A percentile compares a stretch with the other conserved stretches of the same genome.
phyloP scores from a whole-genome alignment of 1,140 invertebrate genomes.

The Pemphigus obesinymphae region DNA sequence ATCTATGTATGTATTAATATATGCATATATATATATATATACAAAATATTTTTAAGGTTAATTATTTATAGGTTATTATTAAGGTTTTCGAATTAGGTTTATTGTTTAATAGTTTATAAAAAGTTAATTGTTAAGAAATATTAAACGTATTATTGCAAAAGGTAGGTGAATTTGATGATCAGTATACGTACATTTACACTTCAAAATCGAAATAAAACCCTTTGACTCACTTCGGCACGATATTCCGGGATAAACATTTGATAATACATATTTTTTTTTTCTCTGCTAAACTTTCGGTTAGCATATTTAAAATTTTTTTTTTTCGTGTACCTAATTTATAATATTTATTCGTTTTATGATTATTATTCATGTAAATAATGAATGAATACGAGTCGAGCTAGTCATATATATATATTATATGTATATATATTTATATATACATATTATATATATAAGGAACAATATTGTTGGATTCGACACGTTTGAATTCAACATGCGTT shows the following conservation, averaged over 20 bases:
- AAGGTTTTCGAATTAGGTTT: neutral
- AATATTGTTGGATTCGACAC: too few relatives aligned
- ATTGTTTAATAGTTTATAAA: neutral
- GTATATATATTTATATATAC: neutral
- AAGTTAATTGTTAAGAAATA: neutral
- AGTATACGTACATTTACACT: neutral
- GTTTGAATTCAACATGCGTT: neutral
- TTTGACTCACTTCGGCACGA: conserved; percentile 4
- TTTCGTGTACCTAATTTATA: neutral
- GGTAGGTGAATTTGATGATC: conserved; percentile 4
- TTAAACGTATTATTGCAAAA: neutral
- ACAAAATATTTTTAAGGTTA: neutral
- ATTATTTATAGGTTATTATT: neutral
- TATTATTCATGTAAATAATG: conserved; percentile 16
- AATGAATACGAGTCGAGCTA: conserved; percentile 35
- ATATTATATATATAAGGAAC: too few relatives aligned
- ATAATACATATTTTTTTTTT: neutral
- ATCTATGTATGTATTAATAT: neutral
- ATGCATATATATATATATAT: neutral
- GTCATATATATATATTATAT: conserved; percentile 8
- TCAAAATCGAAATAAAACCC: neutral
- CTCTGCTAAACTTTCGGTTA: neutral
- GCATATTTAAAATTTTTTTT: conserved; percentile 12
- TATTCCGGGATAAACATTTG: neutral
- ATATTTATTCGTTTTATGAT: conserved; percentile 4